Evolutionary conservation across 2,888 invertebrate genomes (phyloP).

Genomic region (Brenthis daphne): DNA sequence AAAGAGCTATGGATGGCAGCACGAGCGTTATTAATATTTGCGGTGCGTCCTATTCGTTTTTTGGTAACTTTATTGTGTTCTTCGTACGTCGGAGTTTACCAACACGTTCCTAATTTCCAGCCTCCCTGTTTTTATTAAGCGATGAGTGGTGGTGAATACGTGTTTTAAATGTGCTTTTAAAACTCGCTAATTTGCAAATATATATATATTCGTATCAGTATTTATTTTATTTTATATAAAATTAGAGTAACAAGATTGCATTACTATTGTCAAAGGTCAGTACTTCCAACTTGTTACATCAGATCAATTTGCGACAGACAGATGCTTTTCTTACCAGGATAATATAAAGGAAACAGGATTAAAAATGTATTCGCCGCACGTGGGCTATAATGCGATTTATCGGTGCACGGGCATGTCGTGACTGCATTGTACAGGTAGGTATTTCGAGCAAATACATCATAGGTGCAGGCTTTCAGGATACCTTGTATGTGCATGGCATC

Average conservation of each 20-base stretch:
- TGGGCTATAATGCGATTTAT: slow-evolving; percentile 80
- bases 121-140: slow-evolving; percentile 23
- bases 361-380: slow-evolving; percentile 80
- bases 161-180: slow-evolving; percentile 15
- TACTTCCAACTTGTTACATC: neutral
- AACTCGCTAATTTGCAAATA: slow-evolving; percentile 9
- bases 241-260: neutral
- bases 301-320: slow-evolving; percentile 36
- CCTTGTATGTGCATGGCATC: slow-evolving; percentile 32
- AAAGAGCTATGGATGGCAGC: slow-evolving; percentile 71
- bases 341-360: slow-evolving; percentile 80
- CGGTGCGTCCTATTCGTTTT: slow-evolving; percentile 65
- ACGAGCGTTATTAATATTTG: slow-evolving; percentile 71
- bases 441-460: slow-evolving; percentile 60
- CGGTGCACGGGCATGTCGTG: slow-evolving; percentile 73
- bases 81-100: slow-evolving; percentile 39
- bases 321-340: slow-evolving; percentile 64
- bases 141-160: slow-evolving; percentile 18
- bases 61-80: slow-evolving; percentile 55
- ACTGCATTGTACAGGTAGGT: slow-evolving; percentile 62
- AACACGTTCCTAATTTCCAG: slow-evolving; percentile 29
- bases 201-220: neutral
- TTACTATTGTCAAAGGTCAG: neutral
- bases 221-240: neutral
- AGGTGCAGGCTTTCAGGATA: slow-evolving; percentile 53